Conservation (phyloP, 2,888 invertebrate genomes). For the Drosophila fungiperda region DNA sequence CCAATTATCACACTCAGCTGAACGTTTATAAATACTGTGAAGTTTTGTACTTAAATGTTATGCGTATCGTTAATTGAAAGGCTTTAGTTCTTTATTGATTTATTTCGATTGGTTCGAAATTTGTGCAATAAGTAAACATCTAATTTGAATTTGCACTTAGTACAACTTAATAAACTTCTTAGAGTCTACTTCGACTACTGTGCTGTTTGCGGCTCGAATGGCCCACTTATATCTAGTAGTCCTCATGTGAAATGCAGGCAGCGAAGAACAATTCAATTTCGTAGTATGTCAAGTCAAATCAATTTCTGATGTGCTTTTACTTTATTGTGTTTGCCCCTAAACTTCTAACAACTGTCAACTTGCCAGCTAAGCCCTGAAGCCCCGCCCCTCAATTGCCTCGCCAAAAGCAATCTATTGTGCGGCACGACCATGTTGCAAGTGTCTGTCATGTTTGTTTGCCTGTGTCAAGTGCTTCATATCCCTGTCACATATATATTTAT, state of each 20-base stretch:
- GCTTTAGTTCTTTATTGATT: background rate
- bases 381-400: background rate
- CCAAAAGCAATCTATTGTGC: background rate
- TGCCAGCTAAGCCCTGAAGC: slow-evolving; percentile 13
- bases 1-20: slow-evolving; percentile 4
- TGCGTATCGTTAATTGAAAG: background rate
- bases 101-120: background rate
- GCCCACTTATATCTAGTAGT: slow-evolving; percentile 21
- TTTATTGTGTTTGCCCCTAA: slow-evolving; percentile 13
- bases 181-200: background rate
- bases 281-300: slow-evolving; percentile 36
- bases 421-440: slow-evolving; percentile 36
- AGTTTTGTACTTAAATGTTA: background rate
- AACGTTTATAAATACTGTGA: background rate
- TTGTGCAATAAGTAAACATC: background rate
- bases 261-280: slow-evolving; percentile 30
- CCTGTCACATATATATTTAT: slow-evolving; percentile 41
- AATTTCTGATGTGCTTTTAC: slow-evolving; percentile 56
- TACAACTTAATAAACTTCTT: background rate
- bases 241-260: slow-evolving; percentile 33
- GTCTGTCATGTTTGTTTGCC: slow-evolving; percentile 73
- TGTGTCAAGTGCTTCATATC: slow-evolving; percentile 62
- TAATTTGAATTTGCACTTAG: background rate
- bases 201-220: slow-evolving; percentile 14
- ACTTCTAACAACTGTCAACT: slow-evolving; percentile 33